Conservation (phyloP, 2,888 invertebrate genomes). For the Pristionchus mayeri region DNA sequence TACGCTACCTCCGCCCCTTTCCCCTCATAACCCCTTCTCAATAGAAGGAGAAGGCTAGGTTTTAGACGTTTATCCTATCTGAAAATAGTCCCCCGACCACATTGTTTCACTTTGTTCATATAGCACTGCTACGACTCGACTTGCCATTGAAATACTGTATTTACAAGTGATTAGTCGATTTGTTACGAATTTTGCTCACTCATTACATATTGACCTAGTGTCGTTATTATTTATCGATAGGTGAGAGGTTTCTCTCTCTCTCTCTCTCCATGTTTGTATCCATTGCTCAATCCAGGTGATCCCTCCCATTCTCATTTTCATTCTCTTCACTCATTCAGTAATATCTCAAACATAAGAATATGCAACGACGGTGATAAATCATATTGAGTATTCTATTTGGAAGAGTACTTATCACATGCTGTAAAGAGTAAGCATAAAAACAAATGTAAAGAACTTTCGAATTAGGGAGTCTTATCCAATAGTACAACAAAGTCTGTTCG, state of each 20-base stretch:
- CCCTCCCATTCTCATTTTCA: slow-evolving; percentile 31
- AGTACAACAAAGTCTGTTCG: no score
- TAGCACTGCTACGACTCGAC: slow-evolving; percentile 11
- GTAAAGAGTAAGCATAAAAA: no score
- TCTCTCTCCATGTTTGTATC: slow-evolving; percentile 5
- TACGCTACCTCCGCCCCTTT: not conserved
- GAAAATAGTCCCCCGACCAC: not conserved
- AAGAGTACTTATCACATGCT: no score
- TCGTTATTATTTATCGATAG: slow-evolving; percentile 22
- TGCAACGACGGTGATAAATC: slow-evolving; percentile 20
- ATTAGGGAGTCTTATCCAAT: no score
- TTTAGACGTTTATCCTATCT: not conserved
- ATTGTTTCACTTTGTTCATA: slow-evolving; percentile 26
- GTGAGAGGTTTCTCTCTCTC: slow-evolving; percentile 1
- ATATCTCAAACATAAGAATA: slow-evolving; percentile 10
- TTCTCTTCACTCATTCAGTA: slow-evolving; percentile 27
- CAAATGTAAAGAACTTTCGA: no score
- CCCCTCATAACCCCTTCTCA: slow-evolving; percentile 15
- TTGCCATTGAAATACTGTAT: slow-evolving; percentile 39
- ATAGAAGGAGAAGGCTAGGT: not conserved
- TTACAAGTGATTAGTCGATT: slow-evolving; percentile 6
- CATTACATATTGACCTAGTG: not conserved
- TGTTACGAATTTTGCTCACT: slow-evolving; percentile 19
- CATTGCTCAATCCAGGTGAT: slow-evolving; percentile 31
- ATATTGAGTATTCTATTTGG: not conserved